Conservation (phyloP, 2,888 invertebrate genomes). For the Antheraea assamensis region DNA sequence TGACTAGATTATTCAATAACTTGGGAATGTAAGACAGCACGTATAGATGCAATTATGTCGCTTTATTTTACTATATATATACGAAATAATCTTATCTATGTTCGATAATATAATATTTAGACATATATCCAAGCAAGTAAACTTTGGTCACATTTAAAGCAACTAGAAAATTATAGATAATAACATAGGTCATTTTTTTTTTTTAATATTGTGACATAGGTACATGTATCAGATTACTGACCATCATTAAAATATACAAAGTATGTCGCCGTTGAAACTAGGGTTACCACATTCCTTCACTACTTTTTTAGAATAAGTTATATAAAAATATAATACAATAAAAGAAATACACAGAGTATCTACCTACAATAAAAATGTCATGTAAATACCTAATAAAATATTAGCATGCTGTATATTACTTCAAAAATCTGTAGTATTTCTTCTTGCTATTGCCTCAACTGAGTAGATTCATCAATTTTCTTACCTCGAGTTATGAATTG, state of each 20-base stretch:
- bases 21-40: slow-evolving; percentile 1
- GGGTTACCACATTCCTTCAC: background rate
- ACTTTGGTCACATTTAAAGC: background rate
- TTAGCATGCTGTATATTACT: background rate
- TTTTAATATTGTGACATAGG: too few relatives aligned
- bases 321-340: background rate
- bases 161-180: background rate
- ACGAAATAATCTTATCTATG: background rate
- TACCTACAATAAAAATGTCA: too few relatives aligned
- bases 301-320: background rate
- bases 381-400: background rate
- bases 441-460: too few relatives aligned
- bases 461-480: too few relatives aligned
- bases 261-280: background rate
- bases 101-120: background rate
- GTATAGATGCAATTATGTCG: background rate
- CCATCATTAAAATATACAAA: background rate
- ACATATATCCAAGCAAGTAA: background rate
- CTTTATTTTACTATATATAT: too few relatives aligned
- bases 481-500: too few relatives aligned
- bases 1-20: background rate
- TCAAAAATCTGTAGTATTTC: background rate
- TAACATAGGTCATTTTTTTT: background rate
- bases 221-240: background rate
- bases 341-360: too few relatives aligned